Evolutionary conservation across 2,888 invertebrate genomes (phyloP).

Genomic region (Apodemia hepburni): DNA sequence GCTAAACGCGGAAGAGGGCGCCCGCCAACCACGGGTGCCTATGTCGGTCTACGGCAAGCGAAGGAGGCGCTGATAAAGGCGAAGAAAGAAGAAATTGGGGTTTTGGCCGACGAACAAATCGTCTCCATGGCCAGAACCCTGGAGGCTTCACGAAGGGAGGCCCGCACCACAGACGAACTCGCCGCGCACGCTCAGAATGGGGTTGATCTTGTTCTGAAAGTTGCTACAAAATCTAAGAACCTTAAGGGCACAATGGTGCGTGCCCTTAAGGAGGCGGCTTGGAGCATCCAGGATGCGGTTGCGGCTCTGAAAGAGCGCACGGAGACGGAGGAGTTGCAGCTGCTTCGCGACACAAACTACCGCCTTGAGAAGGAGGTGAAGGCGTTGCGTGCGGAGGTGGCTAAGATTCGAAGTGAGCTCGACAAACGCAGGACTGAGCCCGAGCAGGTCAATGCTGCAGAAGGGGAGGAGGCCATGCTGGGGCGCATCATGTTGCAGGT

Average conservation of each 20-base stretch:
- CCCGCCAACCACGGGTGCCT: neutral
- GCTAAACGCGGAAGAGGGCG: neutral
- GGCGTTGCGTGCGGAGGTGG: too few relatives aligned
- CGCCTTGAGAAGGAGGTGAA: neutral
- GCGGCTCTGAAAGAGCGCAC: neutral
- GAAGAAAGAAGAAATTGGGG: neutral
- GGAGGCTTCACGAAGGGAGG: neutral
- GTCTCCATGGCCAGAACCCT: neutral
- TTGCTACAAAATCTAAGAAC: too few relatives aligned
- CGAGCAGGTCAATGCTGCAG: too few relatives aligned
- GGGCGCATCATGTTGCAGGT: too few relatives aligned
- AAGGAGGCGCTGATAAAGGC: neutral
- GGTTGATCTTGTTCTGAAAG: too few relatives aligned
- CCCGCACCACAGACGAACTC: too few relatives aligned
- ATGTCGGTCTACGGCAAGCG: neutral
- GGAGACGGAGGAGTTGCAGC: neutral
- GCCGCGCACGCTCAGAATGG: too few relatives aligned
- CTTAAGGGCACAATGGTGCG: too few relatives aligned
- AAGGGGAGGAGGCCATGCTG: too few relatives aligned
- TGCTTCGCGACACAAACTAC: neutral
- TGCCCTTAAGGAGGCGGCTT: neutral
- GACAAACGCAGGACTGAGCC: too few relatives aligned
- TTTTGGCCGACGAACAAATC: neutral
- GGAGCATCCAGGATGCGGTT: neutral
- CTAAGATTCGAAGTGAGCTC: too few relatives aligned